These are phyloP conservation scores for Aethes cnicana DNA, from an alignment of 2,888 invertebrate species.

Conservation along the genomic window DNA sequence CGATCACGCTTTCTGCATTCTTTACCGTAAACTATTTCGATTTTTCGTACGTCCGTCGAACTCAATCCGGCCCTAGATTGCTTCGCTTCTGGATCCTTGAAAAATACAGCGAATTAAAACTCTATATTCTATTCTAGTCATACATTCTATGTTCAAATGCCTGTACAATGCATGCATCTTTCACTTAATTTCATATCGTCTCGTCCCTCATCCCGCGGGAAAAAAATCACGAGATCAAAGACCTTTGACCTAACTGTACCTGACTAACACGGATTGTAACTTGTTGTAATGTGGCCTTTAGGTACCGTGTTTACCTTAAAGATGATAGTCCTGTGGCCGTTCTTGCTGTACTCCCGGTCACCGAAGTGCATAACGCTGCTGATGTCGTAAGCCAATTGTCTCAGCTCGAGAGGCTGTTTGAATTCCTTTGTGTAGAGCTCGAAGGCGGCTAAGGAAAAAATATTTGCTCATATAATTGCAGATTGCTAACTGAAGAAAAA, in stretches of 20 bases:
- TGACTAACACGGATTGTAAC: too few relatives aligned
- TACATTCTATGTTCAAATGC: too few relatives aligned
- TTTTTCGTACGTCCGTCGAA: constrained; percentile 54
- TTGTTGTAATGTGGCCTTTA: too few relatives aligned
- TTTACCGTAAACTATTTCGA: constrained; percentile 59
- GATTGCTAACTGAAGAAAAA: not conserved
- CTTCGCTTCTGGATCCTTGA: constrained; percentile 47
- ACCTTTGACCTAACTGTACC: too few relatives aligned
- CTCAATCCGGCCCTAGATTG: constrained; percentile 55
- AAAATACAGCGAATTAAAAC: too few relatives aligned
- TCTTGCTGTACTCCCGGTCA: constrained; percentile 62
- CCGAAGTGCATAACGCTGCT: constrained; percentile 69
- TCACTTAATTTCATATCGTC: too few relatives aligned
- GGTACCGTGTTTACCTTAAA: constrained; percentile 70
- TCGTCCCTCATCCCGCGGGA: too few relatives aligned
- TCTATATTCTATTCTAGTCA: too few relatives aligned
- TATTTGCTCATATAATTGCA: not conserved
- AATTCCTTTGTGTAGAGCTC: constrained; percentile 56
- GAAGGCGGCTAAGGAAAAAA: constrained; percentile 43
- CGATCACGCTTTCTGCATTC: constrained; percentile 62
- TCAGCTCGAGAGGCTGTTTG: constrained; percentile 44
- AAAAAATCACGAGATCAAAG: too few relatives aligned
- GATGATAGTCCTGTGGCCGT: constrained; percentile 65
- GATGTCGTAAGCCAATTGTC: constrained; percentile 53
- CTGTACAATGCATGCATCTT: too few relatives aligned